A percentile compares a stretch with the other conserved stretches of the same genome.
These are phyloP conservation scores for Agelas oroides DNA, from an alignment of 37 sponge, comb jelly and placozoan genomes.

Conservation along the genomic window DNA sequence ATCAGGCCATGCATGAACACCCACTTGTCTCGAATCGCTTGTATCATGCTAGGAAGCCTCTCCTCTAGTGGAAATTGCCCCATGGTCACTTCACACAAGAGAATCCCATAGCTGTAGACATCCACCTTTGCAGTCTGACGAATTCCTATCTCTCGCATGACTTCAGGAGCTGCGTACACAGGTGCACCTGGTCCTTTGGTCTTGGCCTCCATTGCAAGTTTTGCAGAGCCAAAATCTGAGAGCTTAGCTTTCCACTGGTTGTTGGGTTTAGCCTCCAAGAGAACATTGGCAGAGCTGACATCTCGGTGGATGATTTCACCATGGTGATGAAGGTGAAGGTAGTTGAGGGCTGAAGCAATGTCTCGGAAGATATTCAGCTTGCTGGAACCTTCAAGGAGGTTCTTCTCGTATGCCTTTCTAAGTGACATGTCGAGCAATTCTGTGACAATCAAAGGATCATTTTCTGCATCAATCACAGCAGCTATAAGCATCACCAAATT, in stretches of 20 bases:
- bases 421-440: conserved; percentile 71
- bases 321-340: conserved; percentile 60
- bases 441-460: conserved; percentile 59
- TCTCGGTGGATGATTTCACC: conserved; percentile 80
- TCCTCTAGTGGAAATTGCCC: conserved; percentile 12
- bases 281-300: conserved; percentile 79
- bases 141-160: background rate
- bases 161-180: conserved; percentile 77
- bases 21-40: no score
- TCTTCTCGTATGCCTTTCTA: conserved; percentile 48
- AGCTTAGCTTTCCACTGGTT: conserved; percentile 67
- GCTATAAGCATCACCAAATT: conserved; percentile 73
- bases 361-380: conserved; percentile 32
- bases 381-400: background rate
- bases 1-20: no score
- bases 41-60: no score
- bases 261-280: conserved; percentile 31
- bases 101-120: conserved; percentile 74
- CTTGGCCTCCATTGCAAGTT: conserved; percentile 30
- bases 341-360: conserved; percentile 70
- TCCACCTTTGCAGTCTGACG: conserved; percentile 68
- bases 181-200: conserved; percentile 60
- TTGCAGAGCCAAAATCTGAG: conserved; percentile 83
- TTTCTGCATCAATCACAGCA: conserved; percentile 45
- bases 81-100: conserved; percentile 45